These are phyloP conservation scores for Neodontobutis hainanensis DNA, from an alignment of 2,113 vertebrate genomes.

Conservation along the genomic window DNA sequence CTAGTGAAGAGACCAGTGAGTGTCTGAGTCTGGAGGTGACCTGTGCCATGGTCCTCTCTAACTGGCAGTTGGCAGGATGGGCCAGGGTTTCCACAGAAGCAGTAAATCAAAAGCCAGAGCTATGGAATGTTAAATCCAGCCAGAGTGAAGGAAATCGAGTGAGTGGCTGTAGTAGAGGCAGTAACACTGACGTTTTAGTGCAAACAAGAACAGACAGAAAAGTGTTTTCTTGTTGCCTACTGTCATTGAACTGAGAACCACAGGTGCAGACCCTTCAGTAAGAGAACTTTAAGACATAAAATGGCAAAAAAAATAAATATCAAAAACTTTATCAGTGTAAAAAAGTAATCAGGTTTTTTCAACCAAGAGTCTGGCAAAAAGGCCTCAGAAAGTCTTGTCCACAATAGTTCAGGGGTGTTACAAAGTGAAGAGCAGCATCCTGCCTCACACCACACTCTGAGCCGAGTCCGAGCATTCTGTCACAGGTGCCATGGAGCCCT, in stretches of 20 bases:
- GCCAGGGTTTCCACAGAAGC: conserved; percentile 47
- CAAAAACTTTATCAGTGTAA: conserved; percentile 99
- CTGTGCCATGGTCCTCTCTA: conserved; percentile 20
- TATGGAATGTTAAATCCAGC: conserved; percentile 69
- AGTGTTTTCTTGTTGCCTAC: conserved; percentile 74
- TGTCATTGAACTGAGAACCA: conserved; percentile 86
- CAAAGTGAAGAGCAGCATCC: conserved; percentile 78
- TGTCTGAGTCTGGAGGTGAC: conserved; percentile 6
- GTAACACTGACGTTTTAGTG: conserved; percentile 98
- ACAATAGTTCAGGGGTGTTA: conserved; percentile 86
- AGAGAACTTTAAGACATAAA: conserved; percentile 99
- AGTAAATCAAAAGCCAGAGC: conserved; percentile 28
- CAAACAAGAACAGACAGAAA: conserved; percentile 90
- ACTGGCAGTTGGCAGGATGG: conserved; percentile 28
- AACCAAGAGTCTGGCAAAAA: conserved; percentile 99
- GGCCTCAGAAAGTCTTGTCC: conserved; percentile 96
- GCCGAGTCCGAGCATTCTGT: conserved; percentile 88
- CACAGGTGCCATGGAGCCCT: conserved; percentile 85
- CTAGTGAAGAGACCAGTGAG: conserved; percentile 6
- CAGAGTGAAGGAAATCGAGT: conserved; percentile 70
- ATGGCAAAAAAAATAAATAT: conserved; percentile 99
- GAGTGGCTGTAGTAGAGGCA: conserved; percentile 86
- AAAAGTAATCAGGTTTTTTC: conserved; percentile 98
- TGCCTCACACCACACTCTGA: conserved; percentile 90
- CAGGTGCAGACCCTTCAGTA: conserved; percentile 94